Percentiles rank a stretch among this genome's conserved stretches.
Evolutionary conservation across 2,888 invertebrate genomes (phyloP).

Genomic region (Zaprionus obscuricornis): DNA sequence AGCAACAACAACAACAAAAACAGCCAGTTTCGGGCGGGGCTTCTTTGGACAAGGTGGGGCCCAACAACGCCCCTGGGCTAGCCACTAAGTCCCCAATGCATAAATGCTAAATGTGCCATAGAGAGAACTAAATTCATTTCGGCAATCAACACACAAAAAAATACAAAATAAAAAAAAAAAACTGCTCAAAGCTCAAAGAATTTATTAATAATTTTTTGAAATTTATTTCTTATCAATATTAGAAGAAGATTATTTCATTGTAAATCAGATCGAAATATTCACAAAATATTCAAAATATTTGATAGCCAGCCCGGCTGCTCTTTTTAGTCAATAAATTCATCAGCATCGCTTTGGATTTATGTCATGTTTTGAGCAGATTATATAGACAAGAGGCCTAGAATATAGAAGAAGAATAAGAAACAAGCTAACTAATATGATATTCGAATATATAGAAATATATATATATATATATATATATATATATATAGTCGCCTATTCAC

Average conservation of each 20-base stretch:
- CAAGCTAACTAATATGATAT: neutral
- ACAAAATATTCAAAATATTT: conserved; percentile 32
- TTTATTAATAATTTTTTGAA: too few relatives aligned
- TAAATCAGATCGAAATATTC: conserved; percentile 11
- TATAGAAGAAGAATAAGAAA: neutral
- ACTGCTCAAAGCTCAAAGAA: too few relatives aligned
- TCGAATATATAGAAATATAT: too few relatives aligned
- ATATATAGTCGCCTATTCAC: too few relatives aligned
- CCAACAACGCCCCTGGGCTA: conserved; percentile 29
- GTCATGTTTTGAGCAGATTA: too few relatives aligned
- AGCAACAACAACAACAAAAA: conserved; percentile 23
- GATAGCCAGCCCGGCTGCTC: too few relatives aligned
- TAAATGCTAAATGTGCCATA: neutral
- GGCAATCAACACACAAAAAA: conserved; percentile 18
- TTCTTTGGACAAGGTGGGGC: conserved; percentile 47
- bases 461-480: too few relatives aligned
- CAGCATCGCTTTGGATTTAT: too few relatives aligned
- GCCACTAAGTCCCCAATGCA: conserved; percentile 29
- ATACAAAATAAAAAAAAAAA: too few relatives aligned
- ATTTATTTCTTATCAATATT: too few relatives aligned
- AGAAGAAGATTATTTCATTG: conserved; percentile 15
- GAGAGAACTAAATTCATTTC: conserved; percentile 9
- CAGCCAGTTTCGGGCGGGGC: conserved; percentile 40
- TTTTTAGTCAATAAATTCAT: conserved; percentile 13
- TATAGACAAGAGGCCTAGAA: neutral